Evolutionary conservation across 2,797 vertebrate species (phyloP), one percentile per base, ranked within the genome.

Genomic region (Gambelia wislizenii): DNA sequence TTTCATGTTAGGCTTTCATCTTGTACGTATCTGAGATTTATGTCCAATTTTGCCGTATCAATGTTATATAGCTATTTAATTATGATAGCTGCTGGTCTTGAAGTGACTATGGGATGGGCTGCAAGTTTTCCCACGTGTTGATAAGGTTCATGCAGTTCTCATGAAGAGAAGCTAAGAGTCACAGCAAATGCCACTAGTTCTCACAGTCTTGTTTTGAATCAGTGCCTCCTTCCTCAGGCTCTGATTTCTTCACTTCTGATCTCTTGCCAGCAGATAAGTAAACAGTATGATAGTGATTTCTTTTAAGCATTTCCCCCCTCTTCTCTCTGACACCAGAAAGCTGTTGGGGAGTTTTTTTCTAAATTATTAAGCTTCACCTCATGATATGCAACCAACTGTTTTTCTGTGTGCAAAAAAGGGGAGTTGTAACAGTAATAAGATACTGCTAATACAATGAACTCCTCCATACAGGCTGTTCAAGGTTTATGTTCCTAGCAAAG

Each of bases 141-240:
- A 93, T 95, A 93, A 91, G 79, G 36, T 84, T 87, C 89, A 83
- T 69, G 52, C 6, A 42, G 86, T 91, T 96, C 89, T 81, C 86
- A 83, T 86, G 76, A 94, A 84, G 93, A 89, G 87, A 95, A 92
- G 79, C 61, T 90, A 93, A 94, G 94, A 94, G 61, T 93, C 61
- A 47, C 83, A 91, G 90, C 92, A 89, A 93, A 94, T 89, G 91
- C 0, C 1, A 84, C 92, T 89, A 89, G 89, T 96, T 94, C 93
- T 96, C 95, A 94, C 88, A 92, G 90, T 89, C 83, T 88, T 77
- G 91, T 93, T 87, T 95, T 96, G 94, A 97, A 95, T 91, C 72
- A 47, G 20, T 87, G 93, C 85, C 91, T 95, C 95, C 39, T 85
- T 85, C 92, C 94, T 84, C 90, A 92, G 90, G 52, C 92, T 91